A percentile compares a stretch with the other conserved stretches of the same genome.
Evolutionary conservation across 2,888 invertebrate species (phyloP).

Genomic region (Nasonia oneida): DNA sequence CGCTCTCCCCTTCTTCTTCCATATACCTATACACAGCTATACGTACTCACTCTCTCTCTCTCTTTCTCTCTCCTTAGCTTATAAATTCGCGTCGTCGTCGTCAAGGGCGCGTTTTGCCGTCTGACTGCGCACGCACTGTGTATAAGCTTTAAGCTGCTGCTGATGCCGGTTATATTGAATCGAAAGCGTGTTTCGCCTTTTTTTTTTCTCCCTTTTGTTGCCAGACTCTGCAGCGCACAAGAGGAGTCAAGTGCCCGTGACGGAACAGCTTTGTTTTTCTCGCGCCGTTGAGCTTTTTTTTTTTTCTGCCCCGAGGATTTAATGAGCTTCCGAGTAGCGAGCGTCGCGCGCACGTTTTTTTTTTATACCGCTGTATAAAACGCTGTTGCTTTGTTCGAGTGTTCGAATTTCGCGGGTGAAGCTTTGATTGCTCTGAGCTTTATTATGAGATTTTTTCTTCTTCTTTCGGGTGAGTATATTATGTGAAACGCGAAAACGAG

Average conservation of each 20-base stretch:
- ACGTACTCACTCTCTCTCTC: neutral
- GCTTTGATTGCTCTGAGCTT: no score
- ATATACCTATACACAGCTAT: neutral
- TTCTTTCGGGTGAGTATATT: no score
- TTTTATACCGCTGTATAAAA: neutral
- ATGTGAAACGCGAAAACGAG: no score
- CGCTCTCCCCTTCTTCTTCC: neutral
- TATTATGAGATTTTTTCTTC: no score
- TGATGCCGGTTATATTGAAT: neutral
- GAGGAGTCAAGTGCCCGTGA: neutral
- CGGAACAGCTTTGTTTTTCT: constrained; percentile 5
- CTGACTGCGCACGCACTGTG: neutral
- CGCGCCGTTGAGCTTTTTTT: neutral
- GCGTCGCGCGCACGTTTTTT: no score
- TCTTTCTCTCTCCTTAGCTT: neutral
- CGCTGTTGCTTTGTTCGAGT: neutral
- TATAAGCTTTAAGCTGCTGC: neutral
- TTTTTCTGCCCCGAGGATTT: neutral
- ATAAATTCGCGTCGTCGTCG: constrained; percentile 4
- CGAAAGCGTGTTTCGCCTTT: neutral
- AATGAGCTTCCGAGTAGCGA: neutral
- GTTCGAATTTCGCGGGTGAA: no score
- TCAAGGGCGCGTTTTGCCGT: constrained; percentile 5
- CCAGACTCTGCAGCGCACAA: neutral
- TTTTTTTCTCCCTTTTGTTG: neutral